A percentile compares a stretch with the other conserved stretches of the same genome.
Conservation (phyloP, 1,140 invertebrate genomes). For the Cydia amplana region DNA sequence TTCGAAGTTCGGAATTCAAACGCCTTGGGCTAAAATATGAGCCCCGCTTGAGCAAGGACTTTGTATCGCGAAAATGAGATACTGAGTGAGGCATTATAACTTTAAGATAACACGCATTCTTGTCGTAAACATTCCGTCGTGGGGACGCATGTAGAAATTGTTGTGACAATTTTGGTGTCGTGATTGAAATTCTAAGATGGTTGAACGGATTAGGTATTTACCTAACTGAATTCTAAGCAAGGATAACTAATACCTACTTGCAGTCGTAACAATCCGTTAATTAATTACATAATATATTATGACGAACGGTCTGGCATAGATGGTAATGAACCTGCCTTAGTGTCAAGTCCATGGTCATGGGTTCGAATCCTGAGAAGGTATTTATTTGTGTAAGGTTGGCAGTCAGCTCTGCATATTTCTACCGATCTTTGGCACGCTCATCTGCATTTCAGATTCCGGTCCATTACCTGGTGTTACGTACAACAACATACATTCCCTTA, state of each 20-base stretch:
- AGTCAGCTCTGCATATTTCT: no score
- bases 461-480: no score
- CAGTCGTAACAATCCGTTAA: no score
- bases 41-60: conserved; percentile 35
- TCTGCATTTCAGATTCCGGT: no score
- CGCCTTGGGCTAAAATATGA: conserved; percentile 66
- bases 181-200: conserved; percentile 12
- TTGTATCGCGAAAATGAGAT: conserved; percentile 46
- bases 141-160: background rate
- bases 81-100: conserved; percentile 36
- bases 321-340: no score
- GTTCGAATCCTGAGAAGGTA: no score
- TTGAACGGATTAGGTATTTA: background rate
- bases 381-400: no score
- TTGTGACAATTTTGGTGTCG: background rate
- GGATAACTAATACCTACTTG: background rate
- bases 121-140: conserved; percentile 29
- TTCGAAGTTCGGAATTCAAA: conserved; percentile 63
- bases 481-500: no score
- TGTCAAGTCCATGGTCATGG: no score
- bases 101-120: conserved; percentile 26
- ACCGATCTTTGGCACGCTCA: no score
- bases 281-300: no score
- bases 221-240: background rate
- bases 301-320: no score